Evolutionary conservation across 2,113 vertebrate genomes (phyloP), one percentile per base, ranked within the genome.

Genomic region (Diglossa brunneiventris): DNA sequence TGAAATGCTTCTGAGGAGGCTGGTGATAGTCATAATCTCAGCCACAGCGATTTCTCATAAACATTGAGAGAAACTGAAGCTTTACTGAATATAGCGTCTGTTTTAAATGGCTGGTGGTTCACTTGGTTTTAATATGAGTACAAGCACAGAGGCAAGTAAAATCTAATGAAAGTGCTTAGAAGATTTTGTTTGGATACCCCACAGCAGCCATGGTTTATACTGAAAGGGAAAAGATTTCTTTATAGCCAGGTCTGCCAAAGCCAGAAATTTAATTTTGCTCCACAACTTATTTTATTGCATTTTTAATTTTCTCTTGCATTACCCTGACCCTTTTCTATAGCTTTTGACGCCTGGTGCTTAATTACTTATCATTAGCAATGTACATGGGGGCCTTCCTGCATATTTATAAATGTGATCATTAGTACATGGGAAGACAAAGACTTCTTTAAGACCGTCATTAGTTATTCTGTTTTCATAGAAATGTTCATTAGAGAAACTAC

Each of bases 351-450:
- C 97, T 97, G 96, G 97, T 97, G 96, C 98, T 98, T 98, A 98
- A 98, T 98, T 98, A 98, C 98, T 98, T 98, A 98, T 98, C 98
- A 98, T 98, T 98, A 98, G 97, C 97, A 97, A 97, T 97, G 97
- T 98, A 98, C 98, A 98, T 90, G 97, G 97, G 98, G 98, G 96
- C 98, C 97, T 98, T 97, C 96, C 98, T 98, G 98, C 97, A 98
- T 98, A 98, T 98, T 98, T 98, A 98, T 98, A 98, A 98, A 98
- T 97, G 98, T 96, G 98, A 98, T 98, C 98, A 98, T 98, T 98
- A 98, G 98, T 98, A 98, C 98, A 97, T 91, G 96, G 96, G 94
- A 98, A 98, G 98, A 98, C 98, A 98, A 98, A 98, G 97, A 78
- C 97, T 98, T 98, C 98, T 98, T 98, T 98, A 98, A 98, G 97